A percentile compares a stretch with the other conserved stretches of the same genome.
Conservation (phyloP, 2,888 invertebrate genomes). For the Plagiodera versicolora region DNA sequence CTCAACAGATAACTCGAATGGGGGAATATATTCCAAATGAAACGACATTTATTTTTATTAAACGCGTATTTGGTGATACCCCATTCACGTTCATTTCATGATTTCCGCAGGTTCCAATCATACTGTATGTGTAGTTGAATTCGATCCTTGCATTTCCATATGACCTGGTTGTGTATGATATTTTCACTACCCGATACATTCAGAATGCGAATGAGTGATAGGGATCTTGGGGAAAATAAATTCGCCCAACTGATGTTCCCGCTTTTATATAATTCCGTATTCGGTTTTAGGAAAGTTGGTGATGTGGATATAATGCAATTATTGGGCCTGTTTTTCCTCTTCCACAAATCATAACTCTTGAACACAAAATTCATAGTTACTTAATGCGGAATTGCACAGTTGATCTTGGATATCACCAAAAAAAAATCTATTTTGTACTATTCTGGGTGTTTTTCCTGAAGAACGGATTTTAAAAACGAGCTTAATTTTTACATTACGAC, state of each 20-base stretch:
- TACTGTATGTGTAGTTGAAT: background rate
- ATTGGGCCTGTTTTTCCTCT: background rate
- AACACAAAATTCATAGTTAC: no score
- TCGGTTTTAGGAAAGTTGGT: constrained; percentile 3
- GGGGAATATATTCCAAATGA: no score
- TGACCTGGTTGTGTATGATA: background rate
- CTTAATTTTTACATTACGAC: background rate
- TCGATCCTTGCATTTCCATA: constrained; percentile 1
- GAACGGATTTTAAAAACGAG: background rate
- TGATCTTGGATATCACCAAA: no score
- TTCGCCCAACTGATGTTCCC: constrained; percentile 3
- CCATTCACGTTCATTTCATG: background rate
- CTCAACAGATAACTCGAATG: no score
- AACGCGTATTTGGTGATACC: no score
- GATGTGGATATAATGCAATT: constrained; percentile 6
- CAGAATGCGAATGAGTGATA: constrained; percentile 7
- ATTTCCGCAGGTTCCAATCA: background rate
- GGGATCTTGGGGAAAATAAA: constrained; percentile 14
- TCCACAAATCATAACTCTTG: background rate
- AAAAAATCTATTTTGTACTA: no score
- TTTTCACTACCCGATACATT: constrained; percentile 8
- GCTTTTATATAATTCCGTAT: constrained; percentile 6
- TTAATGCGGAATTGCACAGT: no score
- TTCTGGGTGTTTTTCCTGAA: background rate
- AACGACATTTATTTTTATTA: no score